These are phyloP conservation scores for Sebastolobus alascanus DNA, from an alignment of 2,797 vertebrate species.

Conservation along the genomic window DNA sequence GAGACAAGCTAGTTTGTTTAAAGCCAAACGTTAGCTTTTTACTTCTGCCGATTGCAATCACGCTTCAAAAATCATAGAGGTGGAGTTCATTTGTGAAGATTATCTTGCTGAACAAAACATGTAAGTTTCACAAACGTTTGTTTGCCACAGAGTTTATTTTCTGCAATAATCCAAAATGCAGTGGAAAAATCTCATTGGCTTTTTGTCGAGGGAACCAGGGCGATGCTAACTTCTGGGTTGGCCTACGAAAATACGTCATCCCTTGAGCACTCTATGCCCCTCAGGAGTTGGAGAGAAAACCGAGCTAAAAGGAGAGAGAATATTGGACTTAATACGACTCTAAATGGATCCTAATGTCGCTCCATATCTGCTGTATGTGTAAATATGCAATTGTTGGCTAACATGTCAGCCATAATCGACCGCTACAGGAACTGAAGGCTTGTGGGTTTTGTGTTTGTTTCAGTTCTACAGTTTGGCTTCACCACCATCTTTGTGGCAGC, in stretches of 20 bases:
- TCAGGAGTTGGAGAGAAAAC: neutral
- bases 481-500: constrained; percentile 98
- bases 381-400: neutral
- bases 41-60: too few relatives aligned
- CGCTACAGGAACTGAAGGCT: neutral
- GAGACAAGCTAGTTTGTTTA: too few relatives aligned
- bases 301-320: neutral
- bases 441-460: constrained; percentile 11
- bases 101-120: too few relatives aligned
- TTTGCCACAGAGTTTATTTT: too few relatives aligned
- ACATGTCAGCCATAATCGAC: neutral
- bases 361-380: neutral
- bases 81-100: too few relatives aligned
- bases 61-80: too few relatives aligned
- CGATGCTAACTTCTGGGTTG: neutral
- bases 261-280: neutral
- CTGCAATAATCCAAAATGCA: neutral
- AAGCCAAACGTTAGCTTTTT: too few relatives aligned
- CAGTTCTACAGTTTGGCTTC: constrained; percentile 97
- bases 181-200: neutral
- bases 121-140: too few relatives aligned
- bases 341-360: neutral
- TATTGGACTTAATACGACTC: neutral
- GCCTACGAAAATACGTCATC: neutral
- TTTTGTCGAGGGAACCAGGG: neutral